These are phyloP conservation scores for Mola mola DNA, from an alignment of 2,113 vertebrate genomes.

Conservation along the genomic window DNA sequence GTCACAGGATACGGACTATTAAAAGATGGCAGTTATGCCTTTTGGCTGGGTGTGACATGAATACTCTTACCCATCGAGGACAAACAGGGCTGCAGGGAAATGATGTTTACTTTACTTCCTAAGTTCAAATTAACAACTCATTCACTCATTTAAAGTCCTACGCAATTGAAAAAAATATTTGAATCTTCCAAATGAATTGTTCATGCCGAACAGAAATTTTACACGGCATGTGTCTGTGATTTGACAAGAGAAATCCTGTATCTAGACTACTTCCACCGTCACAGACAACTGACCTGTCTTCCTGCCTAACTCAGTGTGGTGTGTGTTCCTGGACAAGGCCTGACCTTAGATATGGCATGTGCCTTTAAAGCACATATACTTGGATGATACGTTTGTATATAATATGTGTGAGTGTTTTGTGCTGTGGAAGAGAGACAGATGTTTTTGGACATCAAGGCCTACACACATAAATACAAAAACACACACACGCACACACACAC, in stretches of 20 bases:
- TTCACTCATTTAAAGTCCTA: conserved; percentile 21
- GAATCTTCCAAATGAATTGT: conserved; percentile 59
- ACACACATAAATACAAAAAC: conserved; percentile 41
- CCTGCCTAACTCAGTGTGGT: conserved; percentile 78
- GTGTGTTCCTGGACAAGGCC: conserved; percentile 61
- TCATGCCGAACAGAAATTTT: conserved; percentile 47
- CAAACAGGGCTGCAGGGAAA: conserved; percentile 51
- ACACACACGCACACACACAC: conserved; percentile 35
- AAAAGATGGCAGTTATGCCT: conserved; percentile 33
- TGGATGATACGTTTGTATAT: conserved; percentile 61
- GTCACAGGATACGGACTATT: conserved; percentile 41
- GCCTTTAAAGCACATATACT: conserved; percentile 60
- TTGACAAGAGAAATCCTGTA: conserved; percentile 41
- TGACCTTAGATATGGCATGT: conserved; percentile 54
- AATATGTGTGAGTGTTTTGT: conserved; percentile 54
- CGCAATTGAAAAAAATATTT: conserved; percentile 36
- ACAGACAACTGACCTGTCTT: conserved; percentile 76
- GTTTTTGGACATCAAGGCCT: conserved; percentile 43
- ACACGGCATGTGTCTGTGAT: conserved; percentile 12
- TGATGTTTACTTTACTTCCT: conserved; percentile 28
- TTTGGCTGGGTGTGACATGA: conserved; percentile 20
- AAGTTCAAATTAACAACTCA: neutral
- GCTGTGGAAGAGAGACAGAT: conserved; percentile 43
- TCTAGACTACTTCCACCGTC: conserved; percentile 73
- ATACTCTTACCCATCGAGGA: conserved; percentile 23